Evolutionary conservation across 64 coral and sea anemone species (phyloP), one percentile per base, ranked within the genome.

Genomic region (Anthopleura sola): DNA sequence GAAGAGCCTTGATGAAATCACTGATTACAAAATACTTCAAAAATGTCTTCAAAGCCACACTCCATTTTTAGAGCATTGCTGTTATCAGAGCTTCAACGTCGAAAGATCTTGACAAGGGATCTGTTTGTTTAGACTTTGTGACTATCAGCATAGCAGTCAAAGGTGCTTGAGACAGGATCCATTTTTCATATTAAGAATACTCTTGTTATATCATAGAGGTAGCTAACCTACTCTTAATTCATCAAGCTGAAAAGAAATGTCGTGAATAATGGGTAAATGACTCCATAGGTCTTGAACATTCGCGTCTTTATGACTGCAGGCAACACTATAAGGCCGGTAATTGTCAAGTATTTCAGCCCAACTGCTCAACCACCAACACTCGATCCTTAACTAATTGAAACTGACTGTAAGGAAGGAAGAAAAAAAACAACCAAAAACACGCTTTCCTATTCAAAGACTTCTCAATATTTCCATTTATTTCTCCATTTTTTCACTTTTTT

Each of bases 311-410:
- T 62, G 58, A 62, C 58, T 62, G 21, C 23, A 23, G n/a, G 21
- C 21, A 8, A 62, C 16, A 62, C 21, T 62, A 26, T 62, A 17
- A 4, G 2, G 58, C 58, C 58, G 58, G 58, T 62, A 62, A 62
- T 62, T 62, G n/a, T 23, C 1, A 62, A 62, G 58, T 62, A 62
- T 62, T 26, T 26, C 5, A 9, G 58, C n/a, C 58, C n/a, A 62
- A n/a, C 58, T 62, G 58, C 0, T 23, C n/a, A 23, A 26, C n/a
- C 55, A 56, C 1, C 55, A 18, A 56, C n/a, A 62, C 58, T 62
- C n/a, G 58, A 62, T 62, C 58, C 58, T n/a, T 62, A 28, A 62
- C 24, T 62, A 62, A 62, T 62, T 62, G 58, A 62, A 62, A 62
- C 58, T 62, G 58, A 62, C 58, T 62, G 58, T 15, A 62, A 26